These are phyloP conservation scores for Dichetophora obliterata DNA, from an alignment of 2,888 invertebrate species.

Conservation along the genomic window DNA sequence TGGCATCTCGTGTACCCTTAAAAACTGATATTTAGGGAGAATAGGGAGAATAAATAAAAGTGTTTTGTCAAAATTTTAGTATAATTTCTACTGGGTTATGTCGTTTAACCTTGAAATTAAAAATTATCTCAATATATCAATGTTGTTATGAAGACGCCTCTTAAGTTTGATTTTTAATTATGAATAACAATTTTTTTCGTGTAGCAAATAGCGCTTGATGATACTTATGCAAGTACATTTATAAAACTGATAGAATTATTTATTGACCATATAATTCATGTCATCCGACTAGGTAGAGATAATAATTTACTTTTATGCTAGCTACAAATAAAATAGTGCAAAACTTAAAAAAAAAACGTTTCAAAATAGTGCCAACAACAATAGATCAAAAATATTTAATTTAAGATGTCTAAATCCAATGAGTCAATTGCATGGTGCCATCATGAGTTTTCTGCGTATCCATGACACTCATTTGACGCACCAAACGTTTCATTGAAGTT, in stretches of 20 bases:
- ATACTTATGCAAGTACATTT: constrained; percentile 21
- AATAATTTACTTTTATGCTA: background rate
- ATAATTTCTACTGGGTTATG: too few relatives aligned
- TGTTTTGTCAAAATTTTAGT: too few relatives aligned
- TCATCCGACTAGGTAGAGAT: background rate
- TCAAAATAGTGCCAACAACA: background rate
- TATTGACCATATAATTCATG: constrained; percentile 8
- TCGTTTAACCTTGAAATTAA: too few relatives aligned
- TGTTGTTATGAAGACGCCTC: too few relatives aligned
- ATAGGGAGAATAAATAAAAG: too few relatives aligned
- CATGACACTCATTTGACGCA: constrained; percentile 83
- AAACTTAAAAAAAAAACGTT: background rate
- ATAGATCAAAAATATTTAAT: background rate
- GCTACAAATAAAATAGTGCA: constrained; percentile 4
- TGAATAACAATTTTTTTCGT: too few relatives aligned
- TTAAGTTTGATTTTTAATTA: too few relatives aligned
- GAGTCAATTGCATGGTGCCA: constrained; percentile 87
- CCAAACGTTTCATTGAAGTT: constrained; percentile 78
- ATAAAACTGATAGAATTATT: constrained; percentile 17
- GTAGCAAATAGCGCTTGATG: background rate
- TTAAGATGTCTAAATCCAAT: constrained; percentile 79
- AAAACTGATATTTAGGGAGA: too few relatives aligned
- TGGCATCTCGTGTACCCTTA: too few relatives aligned
- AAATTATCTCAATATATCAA: too few relatives aligned
- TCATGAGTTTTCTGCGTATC: constrained; percentile 85